These are phyloP conservation scores for Hydroisotoma schaefferi DNA, from an alignment of 2,888 invertebrate species.

Conservation along the genomic window DNA sequence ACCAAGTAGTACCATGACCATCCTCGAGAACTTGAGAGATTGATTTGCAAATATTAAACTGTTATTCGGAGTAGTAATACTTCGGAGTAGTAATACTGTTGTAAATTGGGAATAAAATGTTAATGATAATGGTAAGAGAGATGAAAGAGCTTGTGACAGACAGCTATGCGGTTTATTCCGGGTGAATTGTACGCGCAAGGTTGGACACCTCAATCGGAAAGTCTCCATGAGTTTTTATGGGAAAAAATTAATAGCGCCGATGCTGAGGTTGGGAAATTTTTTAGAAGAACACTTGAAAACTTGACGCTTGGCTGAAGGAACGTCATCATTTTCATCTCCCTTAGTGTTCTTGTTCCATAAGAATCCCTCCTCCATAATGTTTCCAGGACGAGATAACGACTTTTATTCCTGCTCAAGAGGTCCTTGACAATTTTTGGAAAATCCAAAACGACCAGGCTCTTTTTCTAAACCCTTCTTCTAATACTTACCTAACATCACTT, in stretches of 20 bases:
- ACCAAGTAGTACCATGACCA: too few relatives aligned
- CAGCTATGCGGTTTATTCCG: too few relatives aligned
- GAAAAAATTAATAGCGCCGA: conserved; percentile 16
- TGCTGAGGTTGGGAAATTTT: conserved; percentile 46
- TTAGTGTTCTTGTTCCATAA: neutral
- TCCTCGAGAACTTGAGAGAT: too few relatives aligned
- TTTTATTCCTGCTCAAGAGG: conserved; percentile 28
- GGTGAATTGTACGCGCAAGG: too few relatives aligned
- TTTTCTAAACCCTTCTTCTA: conserved; percentile 8
- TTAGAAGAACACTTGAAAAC: conserved; percentile 40
- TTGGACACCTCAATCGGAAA: neutral
- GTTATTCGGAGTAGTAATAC: too few relatives aligned
- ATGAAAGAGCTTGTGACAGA: too few relatives aligned
- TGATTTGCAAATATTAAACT: too few relatives aligned
- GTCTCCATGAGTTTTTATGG: conserved; percentile 4
- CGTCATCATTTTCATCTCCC: conserved; percentile 4
- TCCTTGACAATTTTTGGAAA: conserved; percentile 27
- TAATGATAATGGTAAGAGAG: too few relatives aligned
- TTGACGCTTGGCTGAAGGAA: conserved; percentile 3
- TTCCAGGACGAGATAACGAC: conserved; percentile 31
- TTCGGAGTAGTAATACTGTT: too few relatives aligned
- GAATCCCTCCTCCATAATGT: conserved; percentile 10
- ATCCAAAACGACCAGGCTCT: conserved; percentile 32
- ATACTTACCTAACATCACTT: conserved; percentile 5
- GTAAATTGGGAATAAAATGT: too few relatives aligned